A percentile compares a stretch with the other conserved stretches of the same genome.
phyloP scores from a whole-genome alignment of 2,888 invertebrate genomes.

The Cheilosia impressa region DNA sequence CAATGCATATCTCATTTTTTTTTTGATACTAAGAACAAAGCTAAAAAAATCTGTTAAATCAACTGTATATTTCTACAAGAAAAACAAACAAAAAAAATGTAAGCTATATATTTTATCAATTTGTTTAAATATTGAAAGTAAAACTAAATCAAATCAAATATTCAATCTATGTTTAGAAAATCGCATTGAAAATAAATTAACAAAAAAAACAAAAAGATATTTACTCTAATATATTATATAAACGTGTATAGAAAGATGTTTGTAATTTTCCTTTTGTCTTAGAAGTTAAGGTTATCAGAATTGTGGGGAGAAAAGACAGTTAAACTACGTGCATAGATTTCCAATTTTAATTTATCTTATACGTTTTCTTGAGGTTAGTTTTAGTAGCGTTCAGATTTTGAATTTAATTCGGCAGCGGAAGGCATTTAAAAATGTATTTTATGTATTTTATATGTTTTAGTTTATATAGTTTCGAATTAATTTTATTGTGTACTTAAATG shows the following conservation, averaged over 20 bases:
- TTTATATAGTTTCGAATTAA: slow-evolving; percentile 59
- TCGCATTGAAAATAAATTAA: slow-evolving; percentile 33
- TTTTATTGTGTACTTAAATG: slow-evolving; percentile 72
- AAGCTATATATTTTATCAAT: slow-evolving; percentile 54
- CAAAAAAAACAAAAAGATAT: slow-evolving; percentile 34
- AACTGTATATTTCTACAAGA: slow-evolving; percentile 52
- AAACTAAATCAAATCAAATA: slow-evolving; percentile 37
- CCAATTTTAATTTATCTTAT: slow-evolving; percentile 1
- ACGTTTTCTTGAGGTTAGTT: slow-evolving; percentile 22
- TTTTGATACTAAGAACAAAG: slow-evolving; percentile 43
- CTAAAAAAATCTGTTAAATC: slow-evolving; percentile 46
- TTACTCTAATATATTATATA: slow-evolving; percentile 41
- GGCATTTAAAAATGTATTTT: slow-evolving; percentile 55
- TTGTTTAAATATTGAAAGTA: slow-evolving; percentile 44
- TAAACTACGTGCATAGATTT: slow-evolving; percentile 23
- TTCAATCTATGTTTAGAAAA: slow-evolving; percentile 42
- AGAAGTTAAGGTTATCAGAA: slow-evolving; percentile 14
- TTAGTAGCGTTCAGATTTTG: slow-evolving; percentile 57
- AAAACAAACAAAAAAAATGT: background rate
- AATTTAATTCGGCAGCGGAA: slow-evolving; percentile 68
- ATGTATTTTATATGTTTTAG: slow-evolving; percentile 51
- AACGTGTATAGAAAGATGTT: slow-evolving; percentile 61
- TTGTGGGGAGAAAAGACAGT: slow-evolving; percentile 43
- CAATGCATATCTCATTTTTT: slow-evolving; percentile 71
- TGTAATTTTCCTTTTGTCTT: slow-evolving; percentile 19